Evolutionary conservation across 2,113 vertebrate genomes (phyloP).

Genomic region (Ranitomeya variabilis): DNA sequence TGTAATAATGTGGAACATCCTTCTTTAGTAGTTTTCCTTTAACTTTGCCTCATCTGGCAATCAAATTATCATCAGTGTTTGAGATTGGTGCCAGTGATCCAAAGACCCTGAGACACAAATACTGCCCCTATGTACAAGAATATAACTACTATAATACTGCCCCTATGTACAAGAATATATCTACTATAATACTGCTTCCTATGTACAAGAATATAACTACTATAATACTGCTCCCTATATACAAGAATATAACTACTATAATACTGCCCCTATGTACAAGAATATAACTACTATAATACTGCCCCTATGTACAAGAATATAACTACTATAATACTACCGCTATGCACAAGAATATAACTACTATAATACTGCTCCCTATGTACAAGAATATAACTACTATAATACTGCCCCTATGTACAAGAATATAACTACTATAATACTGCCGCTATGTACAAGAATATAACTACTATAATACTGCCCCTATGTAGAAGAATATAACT

Average conservation of each 20-base stretch:
- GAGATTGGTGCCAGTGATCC: too few relatives aligned
- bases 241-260: slow-evolving; percentile 13
- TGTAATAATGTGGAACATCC: too few relatives aligned
- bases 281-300: slow-evolving; percentile 16
- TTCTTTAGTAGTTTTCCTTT: too few relatives aligned
- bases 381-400: too few relatives aligned
- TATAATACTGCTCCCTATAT: neutral
- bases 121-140: neutral
- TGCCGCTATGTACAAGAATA: neutral
- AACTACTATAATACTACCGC: neutral
- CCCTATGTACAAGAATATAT: too few relatives aligned
- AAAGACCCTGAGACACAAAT: neutral
- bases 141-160: too few relatives aligned
- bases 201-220: slow-evolving; percentile 7
- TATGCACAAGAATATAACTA: slow-evolving; percentile 4
- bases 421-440: slow-evolving; percentile 6
- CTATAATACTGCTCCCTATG: neutral
- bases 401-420: neutral
- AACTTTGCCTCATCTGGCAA: too few relatives aligned
- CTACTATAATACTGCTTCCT: neutral
- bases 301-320: neutral
- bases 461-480: neutral
- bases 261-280: neutral
- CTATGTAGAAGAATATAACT: neutral
- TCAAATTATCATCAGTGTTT: too few relatives aligned